These are phyloP conservation scores for Bombus difficillimus DNA, from an alignment of 1,140 invertebrate genomes.

Conservation along the genomic window DNA sequence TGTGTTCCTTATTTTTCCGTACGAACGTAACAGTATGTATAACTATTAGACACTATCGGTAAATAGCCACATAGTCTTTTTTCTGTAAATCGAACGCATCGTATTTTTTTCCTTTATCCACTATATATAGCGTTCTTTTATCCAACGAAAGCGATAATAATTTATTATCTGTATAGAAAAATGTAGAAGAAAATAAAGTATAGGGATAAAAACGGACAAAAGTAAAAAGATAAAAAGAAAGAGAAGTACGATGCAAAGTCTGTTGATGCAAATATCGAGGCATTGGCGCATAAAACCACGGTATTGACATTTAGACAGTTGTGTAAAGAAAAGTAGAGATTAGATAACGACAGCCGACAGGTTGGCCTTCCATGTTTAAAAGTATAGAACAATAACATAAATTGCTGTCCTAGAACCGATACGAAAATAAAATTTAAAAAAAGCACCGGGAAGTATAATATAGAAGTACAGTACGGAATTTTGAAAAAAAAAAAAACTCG, in stretches of 20 bases:
- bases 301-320: conserved; percentile 55
- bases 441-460: background rate
- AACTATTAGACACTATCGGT: background rate
- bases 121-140: background rate
- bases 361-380: conserved; percentile 13
- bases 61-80: background rate
- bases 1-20: background rate
- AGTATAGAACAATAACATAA: background rate
- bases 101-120: background rate
- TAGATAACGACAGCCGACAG: conserved; percentile 48
- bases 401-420: background rate
- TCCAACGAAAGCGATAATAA: background rate
- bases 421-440: conserved; percentile 25
- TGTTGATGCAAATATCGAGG: background rate
- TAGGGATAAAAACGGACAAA: background rate
- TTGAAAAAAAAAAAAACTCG: conserved; percentile 32
- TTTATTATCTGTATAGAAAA: background rate
- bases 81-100: background rate
- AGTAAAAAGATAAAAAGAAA: background rate
- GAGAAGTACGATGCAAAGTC: background rate
- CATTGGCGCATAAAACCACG: background rate
- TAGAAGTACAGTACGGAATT: conserved; percentile 25
- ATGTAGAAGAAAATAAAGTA: no score
- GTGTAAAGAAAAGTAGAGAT: conserved; percentile 51
- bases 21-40: background rate